Evolutionary conservation across 2,113 vertebrate genomes (phyloP).

Genomic region (Cariama cristata): DNA sequence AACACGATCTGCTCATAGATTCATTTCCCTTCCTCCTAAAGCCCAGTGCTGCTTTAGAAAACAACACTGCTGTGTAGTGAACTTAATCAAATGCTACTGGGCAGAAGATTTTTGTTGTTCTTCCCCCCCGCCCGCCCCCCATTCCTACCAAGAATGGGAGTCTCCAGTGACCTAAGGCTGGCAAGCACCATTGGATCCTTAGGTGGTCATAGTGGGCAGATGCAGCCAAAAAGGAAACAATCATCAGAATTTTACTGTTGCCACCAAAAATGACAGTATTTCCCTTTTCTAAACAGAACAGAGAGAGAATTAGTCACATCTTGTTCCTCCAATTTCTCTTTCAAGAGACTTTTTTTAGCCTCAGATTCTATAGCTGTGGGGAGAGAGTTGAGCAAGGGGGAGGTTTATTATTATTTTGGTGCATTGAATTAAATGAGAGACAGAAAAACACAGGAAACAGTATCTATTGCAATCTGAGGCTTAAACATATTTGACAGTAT

Average conservation of each 20-base stretch:
- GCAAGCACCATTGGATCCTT: background rate
- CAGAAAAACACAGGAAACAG: background rate
- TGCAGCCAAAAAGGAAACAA: background rate
- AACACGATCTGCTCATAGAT: slow-evolving; percentile 62
- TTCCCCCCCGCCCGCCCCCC: background rate
- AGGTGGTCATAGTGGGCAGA: background rate
- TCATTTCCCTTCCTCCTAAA: slow-evolving; percentile 23
- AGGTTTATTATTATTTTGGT: background rate
- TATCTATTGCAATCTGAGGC: background rate
- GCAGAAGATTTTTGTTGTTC: background rate
- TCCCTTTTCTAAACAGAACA: background rate
- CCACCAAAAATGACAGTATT: background rate
- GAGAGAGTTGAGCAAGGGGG: background rate
- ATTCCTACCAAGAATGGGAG: background rate
- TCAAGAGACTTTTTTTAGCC: background rate
- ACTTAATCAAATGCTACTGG: slow-evolving; percentile 22
- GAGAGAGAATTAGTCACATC: background rate
- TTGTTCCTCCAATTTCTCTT: background rate
- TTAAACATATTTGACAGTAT: background rate
- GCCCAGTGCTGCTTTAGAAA: slow-evolving; percentile 16
- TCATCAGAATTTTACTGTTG: background rate
- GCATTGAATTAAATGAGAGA: background rate
- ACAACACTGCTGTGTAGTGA: slow-evolving; percentile 40
- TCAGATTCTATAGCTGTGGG: background rate
- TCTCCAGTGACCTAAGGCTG: background rate